Evolutionary conservation across 37 sponge, comb jelly and placozoan species (phyloP), one percentile per base, ranked within the genome.

Genomic region (Oscarella lobularis): DNA sequence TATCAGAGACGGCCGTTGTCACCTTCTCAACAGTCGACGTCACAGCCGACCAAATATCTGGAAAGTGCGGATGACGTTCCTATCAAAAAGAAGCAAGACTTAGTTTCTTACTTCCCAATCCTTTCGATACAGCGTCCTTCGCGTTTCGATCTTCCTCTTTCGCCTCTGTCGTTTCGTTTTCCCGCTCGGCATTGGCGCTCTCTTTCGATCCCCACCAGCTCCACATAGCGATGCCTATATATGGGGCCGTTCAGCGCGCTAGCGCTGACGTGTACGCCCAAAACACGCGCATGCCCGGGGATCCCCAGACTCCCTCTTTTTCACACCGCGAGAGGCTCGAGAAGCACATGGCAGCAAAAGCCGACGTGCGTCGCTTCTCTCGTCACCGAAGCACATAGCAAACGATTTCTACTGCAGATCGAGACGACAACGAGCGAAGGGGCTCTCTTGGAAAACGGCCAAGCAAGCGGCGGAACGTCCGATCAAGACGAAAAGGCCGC

Each of bases 151-250:
- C 60, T 48, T 48, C 14, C n/a, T n/a, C n/a, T n/a, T n/a, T n/a
- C n/a, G n/a, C n/a, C n/a, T 81, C 30, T 9, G 40, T 38, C 20
- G 60, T 36, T 38, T 40, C 74, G 33, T 32, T 3, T 77, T 77
- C 66, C 33, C 41, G 27, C 36, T 81, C 78, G 0, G 60, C 73
- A 76, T 76, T 73, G 38, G 39, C 83, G 65, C 74, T 48, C 0
- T 71, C 71, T 5, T 31, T 35, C 72, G 1, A 2, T 20, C 76
- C 41, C 38, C 41, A 3, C 66, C 1, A 1, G 76, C 36, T 2
- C 76, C 76, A 75, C 2, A 48, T 66, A 68, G 40, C 78, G 41
- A 78, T 5, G 36, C 78, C n/a, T 37, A 40, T 27, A 76, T 36
- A 31, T 2, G 33, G 2, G 67, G 67, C 2, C 31, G 33, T 66